Base-by-base conservation (phyloP, 2,113 vertebrate genomes). In the Oncorhynchus mykiss region DNA sequence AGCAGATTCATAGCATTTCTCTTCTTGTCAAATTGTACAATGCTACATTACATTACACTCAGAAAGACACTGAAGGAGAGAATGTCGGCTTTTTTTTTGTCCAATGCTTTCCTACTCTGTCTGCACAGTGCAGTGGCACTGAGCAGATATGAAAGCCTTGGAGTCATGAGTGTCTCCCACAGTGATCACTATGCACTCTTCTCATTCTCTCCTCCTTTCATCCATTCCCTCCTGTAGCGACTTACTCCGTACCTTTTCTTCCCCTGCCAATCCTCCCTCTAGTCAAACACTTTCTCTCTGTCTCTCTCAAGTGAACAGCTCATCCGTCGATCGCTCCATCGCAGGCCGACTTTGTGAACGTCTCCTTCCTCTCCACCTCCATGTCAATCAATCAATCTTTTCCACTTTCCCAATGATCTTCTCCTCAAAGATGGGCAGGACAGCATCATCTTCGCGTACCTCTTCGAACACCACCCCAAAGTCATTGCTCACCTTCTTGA, bases 401-500 rank as follows among this genome's bases (percentile, higher is more conserved):
- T 99, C 97, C 88, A 99, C 97, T 80, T 99, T 98, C 65, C 97
- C 97, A 0, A 98, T 94, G 84, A 99, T 96, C 90, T 97, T 98
- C 88, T 96, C 96, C 79, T 98, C 96, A 0, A 96, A 98, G 85
- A 97, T 93, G 9, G 98, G 98, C 90, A 99, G 81, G 83, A 96
- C 88, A 0, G 95, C 93, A n/a, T 95, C 94, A 0, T 99, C 97
- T 65, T 99, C 96, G 0, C 95, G 92, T 6, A 99, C 96, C 82
- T 99, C 97, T 89, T 99, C 97, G 0, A 98, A 99, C 78, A 99
- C 97, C 48, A 97, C 97, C 0, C 97, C 97, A 0, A 99, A 98
- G 92, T 99, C 98, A 0, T 96, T 95, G 1, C 98, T 99, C 77
- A 97, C 96, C 84, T 97, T 98, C 93, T 99, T 98, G 75, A 99